These are phyloP conservation scores for Tryphoninae sp. DNA, from an alignment of 2,888 invertebrate species.

Conservation along the genomic window DNA sequence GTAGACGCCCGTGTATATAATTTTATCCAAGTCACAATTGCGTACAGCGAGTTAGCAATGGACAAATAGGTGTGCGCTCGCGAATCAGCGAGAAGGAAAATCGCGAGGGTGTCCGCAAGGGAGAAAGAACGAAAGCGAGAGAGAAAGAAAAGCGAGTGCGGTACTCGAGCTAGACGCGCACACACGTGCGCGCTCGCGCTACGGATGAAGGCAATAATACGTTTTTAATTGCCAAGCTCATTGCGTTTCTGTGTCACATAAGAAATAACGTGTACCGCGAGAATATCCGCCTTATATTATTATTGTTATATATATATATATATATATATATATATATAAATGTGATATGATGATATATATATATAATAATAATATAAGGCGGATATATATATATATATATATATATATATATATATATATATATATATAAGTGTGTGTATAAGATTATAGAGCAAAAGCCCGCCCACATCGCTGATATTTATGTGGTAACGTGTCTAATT, in stretches of 20 bases:
- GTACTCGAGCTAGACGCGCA: not conserved
- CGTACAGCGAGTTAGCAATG: not conserved
- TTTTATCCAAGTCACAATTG: not conserved
- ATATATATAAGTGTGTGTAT: not conserved
- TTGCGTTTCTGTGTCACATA: slow-evolving; percentile 68
- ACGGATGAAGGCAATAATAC: slow-evolving; percentile 59
- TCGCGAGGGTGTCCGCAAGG: not conserved
- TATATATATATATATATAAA: not conserved
- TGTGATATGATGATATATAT: not conserved
- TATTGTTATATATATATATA: not conserved
- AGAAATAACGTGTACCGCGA: slow-evolving; percentile 54
- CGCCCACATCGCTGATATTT: slow-evolving; percentile 73
- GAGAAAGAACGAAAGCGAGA: slow-evolving; percentile 4
- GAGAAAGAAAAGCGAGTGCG: not conserved
- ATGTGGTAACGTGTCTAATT: slow-evolving; percentile 72
- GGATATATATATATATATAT: slow-evolving; percentile 4
- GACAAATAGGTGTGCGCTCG: slow-evolving; percentile 18
- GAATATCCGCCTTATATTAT: slow-evolving; percentile 22
- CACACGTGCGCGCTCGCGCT: not conserved
- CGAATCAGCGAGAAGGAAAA: not conserved
- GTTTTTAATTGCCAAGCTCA: slow-evolving; percentile 66
- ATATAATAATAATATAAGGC: too few relatives aligned
- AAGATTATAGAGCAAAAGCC: slow-evolving; percentile 45
- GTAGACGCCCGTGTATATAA: not conserved
- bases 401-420: slow-evolving; percentile 20